These are phyloP conservation scores for Poeciliopsis turneri DNA, from an alignment of 2,797 vertebrate genomes.

Conservation along the genomic window DNA sequence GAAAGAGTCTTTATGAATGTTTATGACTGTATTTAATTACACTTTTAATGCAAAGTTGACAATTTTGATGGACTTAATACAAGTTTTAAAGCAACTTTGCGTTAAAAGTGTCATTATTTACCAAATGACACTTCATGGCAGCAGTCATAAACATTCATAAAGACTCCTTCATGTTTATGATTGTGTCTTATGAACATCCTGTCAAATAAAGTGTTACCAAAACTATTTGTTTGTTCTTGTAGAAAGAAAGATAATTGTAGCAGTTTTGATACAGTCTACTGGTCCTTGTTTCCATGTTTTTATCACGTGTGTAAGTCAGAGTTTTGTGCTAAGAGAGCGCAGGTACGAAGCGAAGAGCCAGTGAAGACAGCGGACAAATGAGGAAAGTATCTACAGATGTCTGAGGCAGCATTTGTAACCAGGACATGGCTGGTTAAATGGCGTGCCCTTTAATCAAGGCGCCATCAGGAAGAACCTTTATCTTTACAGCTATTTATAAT, in stretches of 20 bases:
- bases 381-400: slow-evolving; percentile 34
- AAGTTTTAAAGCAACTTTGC: too few species aligned
- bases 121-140: too few species aligned
- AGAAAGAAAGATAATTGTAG: background rate
- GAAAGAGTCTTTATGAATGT: too few species aligned
- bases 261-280: background rate
- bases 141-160: too few species aligned
- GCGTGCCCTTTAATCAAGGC: slow-evolving; percentile 56
- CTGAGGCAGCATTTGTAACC: slow-evolving; percentile 42
- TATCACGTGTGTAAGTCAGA: background rate
- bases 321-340: background rate
- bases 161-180: too few species aligned
- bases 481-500: slow-evolving; percentile 45
- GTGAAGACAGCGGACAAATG: slow-evolving; percentile 30
- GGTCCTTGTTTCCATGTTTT: background rate
- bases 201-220: too few species aligned
- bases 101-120: too few species aligned
- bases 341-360: background rate
- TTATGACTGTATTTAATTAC: too few species aligned
- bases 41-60: too few species aligned
- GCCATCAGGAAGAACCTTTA: slow-evolving; percentile 46
- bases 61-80: too few species aligned
- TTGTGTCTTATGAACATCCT: too few species aligned
- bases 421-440: slow-evolving; percentile 42
- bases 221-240: too few species aligned